Evolutionary conservation across 1,140 invertebrate species (phyloP), one percentile per base, ranked within the genome.

Genomic region (Lamellibrachia luymesi): DNA sequence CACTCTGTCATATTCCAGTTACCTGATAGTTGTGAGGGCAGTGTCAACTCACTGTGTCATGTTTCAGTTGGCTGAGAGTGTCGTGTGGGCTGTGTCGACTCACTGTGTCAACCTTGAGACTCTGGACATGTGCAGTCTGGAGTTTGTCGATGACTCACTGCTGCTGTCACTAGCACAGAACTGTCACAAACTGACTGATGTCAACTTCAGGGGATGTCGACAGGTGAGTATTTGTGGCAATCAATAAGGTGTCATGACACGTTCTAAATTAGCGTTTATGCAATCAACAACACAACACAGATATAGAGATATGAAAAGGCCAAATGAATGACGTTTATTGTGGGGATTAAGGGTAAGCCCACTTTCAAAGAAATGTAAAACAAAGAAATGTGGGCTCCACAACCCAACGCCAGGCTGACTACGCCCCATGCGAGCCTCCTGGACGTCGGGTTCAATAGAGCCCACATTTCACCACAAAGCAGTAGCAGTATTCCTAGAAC

Each of bases 181-280:
- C 92, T 95, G 95, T 93, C 94, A 94, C 0, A 94, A 94, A 89
- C 94, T 96, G 10, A 93, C 91, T 13, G 93, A 94, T 25, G 89
- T 96, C 22, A 93, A 94, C 89, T 94, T 96, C 50, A 96, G 96
- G 93, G 95, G 95, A 51, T 96, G 95, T 93, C 94, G 94, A 92
- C 94, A 95, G 95, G 96, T 96, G 94, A 91, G 92, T 10, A 80
- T 80, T 80, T 80, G 64, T 80, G 25, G 51, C 5, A 2, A 10
- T 51, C 51, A 25, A 49, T 92, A 50, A 5, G 25, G 7, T 38
- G 38, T 38, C 38, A 38, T 38, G 38, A 38, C 38, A 38, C 38
- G 38, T 38, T 38, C 38, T 38, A 38, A 38, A 38, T 38, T 38
- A 38, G 38, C 5, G 51, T 51, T 4, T 38, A n/a, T n/a, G n/a